Conservation (phyloP, 2,888 invertebrate species). For the Leptinotarsa haldemani region DNA sequence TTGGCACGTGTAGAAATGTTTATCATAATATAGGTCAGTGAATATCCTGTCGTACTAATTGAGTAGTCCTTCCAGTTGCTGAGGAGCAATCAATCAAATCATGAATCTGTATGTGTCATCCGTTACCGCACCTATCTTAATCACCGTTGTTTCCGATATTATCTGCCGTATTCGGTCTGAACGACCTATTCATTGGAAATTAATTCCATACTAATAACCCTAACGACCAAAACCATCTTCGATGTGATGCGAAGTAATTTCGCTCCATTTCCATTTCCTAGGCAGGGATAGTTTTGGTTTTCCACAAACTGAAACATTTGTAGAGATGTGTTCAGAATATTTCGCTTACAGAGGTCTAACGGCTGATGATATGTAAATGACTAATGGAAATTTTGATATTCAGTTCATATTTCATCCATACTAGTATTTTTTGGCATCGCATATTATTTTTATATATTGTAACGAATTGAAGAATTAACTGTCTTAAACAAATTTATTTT, state of each 20-base stretch:
- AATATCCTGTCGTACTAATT: background rate
- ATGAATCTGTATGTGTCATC: conserved; percentile 8
- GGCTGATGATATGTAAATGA: no score
- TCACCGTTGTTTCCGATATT: conserved; percentile 9
- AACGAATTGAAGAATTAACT: no score
- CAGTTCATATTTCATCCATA: no score
- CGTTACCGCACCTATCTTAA: conserved; percentile 13
- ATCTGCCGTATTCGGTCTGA: conserved; percentile 5
- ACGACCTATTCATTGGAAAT: conserved; percentile 4
- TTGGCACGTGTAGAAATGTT: background rate
- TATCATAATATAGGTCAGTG: background rate
- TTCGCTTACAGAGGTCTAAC: no score
- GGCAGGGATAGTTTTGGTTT: background rate
- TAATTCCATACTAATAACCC: conserved; percentile 1
- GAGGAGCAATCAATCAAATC: conserved; percentile 9
- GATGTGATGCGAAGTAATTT: conserved; percentile 1
- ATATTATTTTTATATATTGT: no score
- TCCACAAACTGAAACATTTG: background rate
- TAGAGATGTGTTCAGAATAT: background rate
- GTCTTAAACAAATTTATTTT: no score
- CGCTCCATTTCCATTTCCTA: background rate
- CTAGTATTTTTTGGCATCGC: no score
- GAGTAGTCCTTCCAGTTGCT: background rate
- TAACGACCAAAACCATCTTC: conserved; percentile 15
- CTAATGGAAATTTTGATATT: no score